phyloP scores from a whole-genome alignment of 2,888 invertebrate species.

The Synanthedon vespiformis region DNA sequence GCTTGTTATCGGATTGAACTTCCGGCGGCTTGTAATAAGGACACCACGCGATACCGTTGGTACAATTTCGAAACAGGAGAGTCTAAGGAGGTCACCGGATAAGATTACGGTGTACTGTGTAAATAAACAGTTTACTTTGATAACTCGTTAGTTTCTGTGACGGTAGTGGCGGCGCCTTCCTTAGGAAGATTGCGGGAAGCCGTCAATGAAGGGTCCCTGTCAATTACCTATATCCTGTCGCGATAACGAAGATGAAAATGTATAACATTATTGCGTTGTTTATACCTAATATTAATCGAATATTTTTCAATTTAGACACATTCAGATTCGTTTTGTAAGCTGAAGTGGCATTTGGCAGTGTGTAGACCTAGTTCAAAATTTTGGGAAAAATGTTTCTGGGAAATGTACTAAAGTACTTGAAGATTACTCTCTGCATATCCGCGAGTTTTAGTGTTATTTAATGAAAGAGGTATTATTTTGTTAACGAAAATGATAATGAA shows the following conservation, averaged over 20 bases:
- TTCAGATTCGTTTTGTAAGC: too few relatives aligned
- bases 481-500: too few relatives aligned
- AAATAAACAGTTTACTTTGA: constrained; percentile 69
- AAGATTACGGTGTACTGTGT: constrained; percentile 68
- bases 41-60: constrained; percentile 55
- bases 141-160: constrained; percentile 64
- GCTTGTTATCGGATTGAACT: constrained; percentile 22
- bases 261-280: too few relatives aligned
- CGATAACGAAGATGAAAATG: background rate
- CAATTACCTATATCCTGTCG: background rate
- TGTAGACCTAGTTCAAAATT: too few relatives aligned
- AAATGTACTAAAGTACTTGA: too few relatives aligned
- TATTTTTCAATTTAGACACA: too few relatives aligned
- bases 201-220: background rate
- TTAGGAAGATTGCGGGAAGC: background rate
- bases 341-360: too few relatives aligned
- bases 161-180: constrained; percentile 43
- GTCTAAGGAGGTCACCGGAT: constrained; percentile 68
- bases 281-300: background rate
- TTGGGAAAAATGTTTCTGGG: too few relatives aligned
- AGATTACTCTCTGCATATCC: too few relatives aligned
- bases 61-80: constrained; percentile 67
- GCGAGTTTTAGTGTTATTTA: too few relatives aligned
- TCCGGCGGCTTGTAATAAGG: constrained; percentile 60
- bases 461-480: too few relatives aligned